Percentiles rank a stretch among this genome's conserved stretches.
Evolutionary conservation across 2,113 vertebrate genomes (phyloP).

Genomic region (Anser brachyrhynchus): DNA sequence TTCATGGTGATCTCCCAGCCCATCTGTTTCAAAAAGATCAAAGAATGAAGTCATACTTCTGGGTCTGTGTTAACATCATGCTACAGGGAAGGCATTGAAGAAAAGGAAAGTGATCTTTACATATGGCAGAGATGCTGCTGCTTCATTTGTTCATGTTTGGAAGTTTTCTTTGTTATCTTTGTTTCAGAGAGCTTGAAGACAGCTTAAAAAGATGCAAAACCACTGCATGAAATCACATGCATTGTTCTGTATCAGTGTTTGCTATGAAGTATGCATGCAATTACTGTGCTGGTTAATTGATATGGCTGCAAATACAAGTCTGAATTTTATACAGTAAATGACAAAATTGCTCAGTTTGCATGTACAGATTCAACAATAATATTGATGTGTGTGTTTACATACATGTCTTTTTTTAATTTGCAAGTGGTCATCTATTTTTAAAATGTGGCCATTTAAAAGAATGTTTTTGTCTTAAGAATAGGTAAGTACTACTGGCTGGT

Average conservation of each 20-base stretch:
- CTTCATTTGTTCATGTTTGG: slow-evolving; percentile 22
- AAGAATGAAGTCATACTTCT: slow-evolving; percentile 40
- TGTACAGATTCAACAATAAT: not conserved
- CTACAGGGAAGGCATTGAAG: slow-evolving; percentile 44
- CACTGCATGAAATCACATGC: not conserved
- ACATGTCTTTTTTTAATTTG: not conserved
- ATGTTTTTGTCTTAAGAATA: not conserved
- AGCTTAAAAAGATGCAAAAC: not conserved
- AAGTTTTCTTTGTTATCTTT: slow-evolving; percentile 36
- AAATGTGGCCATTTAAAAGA: not conserved
- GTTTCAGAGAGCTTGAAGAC: slow-evolving; percentile 23
- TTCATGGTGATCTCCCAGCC: slow-evolving; percentile 2
- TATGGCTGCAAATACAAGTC: not conserved
- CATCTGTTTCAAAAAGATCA: slow-evolving; percentile 36
- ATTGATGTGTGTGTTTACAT: not conserved
- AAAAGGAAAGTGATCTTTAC: slow-evolving; percentile 53
- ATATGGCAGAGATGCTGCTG: not conserved
- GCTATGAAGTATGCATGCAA: rapidly evolving
- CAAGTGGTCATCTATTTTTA: not conserved
- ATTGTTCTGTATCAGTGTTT: not conserved
- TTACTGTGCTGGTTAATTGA: not conserved
- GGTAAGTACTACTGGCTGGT: not conserved
- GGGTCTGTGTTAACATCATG: slow-evolving; percentile 18
- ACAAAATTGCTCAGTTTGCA: not conserved
- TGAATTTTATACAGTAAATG: not conserved